These are phyloP conservation scores for Nomada fabriciana DNA, from an alignment of 2,888 invertebrate species.

Conservation along the genomic window DNA sequence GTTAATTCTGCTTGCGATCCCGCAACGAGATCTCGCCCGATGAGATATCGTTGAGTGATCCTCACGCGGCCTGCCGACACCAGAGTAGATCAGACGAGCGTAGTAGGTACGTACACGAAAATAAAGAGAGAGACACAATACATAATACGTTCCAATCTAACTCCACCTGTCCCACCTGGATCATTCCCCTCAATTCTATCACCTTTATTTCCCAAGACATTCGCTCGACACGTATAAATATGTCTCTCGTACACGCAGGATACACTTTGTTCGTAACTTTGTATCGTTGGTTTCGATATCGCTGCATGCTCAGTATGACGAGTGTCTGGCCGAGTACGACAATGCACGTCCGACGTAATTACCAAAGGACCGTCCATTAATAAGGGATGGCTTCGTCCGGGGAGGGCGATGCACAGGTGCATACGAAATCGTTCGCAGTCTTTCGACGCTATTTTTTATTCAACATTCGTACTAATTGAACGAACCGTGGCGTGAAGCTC, in stretches of 20 bases:
- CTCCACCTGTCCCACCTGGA: background rate
- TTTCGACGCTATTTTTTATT: too few relatives aligned
- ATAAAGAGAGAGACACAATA: conserved; percentile 64
- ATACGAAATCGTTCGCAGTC: too few relatives aligned
- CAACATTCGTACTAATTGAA: too few relatives aligned
- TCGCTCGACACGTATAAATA: conserved; percentile 58
- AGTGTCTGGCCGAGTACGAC: conserved; percentile 79
- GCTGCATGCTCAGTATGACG: conserved; percentile 79
- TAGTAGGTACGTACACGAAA: conserved; percentile 76
- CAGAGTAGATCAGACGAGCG: conserved; percentile 77
- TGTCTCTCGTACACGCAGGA: conserved; percentile 66
- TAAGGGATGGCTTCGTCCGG: too few relatives aligned
- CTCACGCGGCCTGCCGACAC: conserved; percentile 75
- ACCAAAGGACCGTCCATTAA: background rate
- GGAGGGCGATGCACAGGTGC: too few relatives aligned
- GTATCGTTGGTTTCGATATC: conserved; percentile 79
- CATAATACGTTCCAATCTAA: conserved; percentile 53
- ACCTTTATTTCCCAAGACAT: conserved; percentile 39
- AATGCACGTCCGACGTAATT: conserved; percentile 54
- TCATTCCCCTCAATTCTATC: conserved; percentile 30
- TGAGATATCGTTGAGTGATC: conserved; percentile 66
- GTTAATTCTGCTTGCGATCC: conserved; percentile 65
- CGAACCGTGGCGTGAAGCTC: too few relatives aligned
- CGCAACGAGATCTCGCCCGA: conserved; percentile 53
- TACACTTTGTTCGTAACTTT: conserved; percentile 76